Conservation (phyloP, 1,140 invertebrate genomes). For the Samia ricini region DNA sequence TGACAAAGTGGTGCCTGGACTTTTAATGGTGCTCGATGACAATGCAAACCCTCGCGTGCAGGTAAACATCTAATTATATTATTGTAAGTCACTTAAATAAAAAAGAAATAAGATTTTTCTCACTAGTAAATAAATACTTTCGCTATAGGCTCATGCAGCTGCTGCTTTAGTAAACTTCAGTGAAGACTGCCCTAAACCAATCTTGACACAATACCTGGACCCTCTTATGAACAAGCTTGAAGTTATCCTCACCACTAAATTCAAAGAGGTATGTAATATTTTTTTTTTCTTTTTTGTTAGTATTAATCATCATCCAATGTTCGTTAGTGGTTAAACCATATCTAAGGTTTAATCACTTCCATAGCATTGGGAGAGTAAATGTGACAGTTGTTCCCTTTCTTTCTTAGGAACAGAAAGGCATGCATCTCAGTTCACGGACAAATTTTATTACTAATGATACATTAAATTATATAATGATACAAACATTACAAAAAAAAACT, state of each 20-base stretch:
- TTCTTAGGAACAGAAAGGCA: constrained; percentile 46
- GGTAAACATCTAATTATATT: constrained; percentile 34
- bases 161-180: constrained; percentile 99
- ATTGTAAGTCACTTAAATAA: neutral
- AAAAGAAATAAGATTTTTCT: neutral
- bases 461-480: too few relatives aligned
- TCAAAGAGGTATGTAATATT: constrained; percentile 85
- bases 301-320: constrained; percentile 52
- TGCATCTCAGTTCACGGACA: constrained; percentile 66
- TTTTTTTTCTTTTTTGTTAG: neutral
- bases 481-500: too few relatives aligned
- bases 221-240: constrained; percentile 95
- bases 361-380: constrained; percentile 75
- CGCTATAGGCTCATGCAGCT: constrained; percentile 85
- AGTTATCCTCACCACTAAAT: constrained; percentile 93
- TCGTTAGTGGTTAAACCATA: constrained; percentile 65
- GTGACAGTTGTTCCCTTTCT: constrained; percentile 64
- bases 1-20: constrained; percentile 92
- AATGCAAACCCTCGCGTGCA: constrained; percentile 95
- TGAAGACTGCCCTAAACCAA: constrained; percentile 98
- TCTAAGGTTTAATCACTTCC: constrained; percentile 58
- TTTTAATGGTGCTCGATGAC: constrained; percentile 95
- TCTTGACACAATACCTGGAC: constrained; percentile 94
- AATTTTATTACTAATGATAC: constrained; percentile 9
- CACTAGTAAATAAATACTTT: constrained; percentile 7